Conservation (phyloP, 2,797 vertebrate genomes). For the Parotocinclus haroldoi region DNA sequence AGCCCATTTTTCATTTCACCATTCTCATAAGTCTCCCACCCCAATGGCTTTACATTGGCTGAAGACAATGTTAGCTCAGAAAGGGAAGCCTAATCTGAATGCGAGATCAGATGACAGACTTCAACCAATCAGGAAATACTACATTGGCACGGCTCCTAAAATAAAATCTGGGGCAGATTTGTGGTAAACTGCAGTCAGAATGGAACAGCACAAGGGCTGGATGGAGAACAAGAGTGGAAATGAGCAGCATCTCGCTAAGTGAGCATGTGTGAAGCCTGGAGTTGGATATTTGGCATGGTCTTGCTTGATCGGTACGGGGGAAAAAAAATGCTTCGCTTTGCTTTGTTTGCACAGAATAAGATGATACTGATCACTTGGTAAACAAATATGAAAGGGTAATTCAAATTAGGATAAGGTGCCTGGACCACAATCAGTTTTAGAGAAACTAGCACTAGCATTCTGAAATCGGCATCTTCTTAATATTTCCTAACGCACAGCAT, state of each 20-base stretch:
- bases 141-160: neutral
- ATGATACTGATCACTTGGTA: no score
- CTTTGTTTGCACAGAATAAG: no score
- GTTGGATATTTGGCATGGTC: conserved; percentile 54
- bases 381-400: no score
- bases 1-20: conserved; percentile 12
- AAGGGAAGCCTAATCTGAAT: conserved; percentile 4
- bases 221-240: conserved; percentile 26
- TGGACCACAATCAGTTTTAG: no score
- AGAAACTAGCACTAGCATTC: no score
- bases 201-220: conserved; percentile 28
- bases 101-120: neutral
- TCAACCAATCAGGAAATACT: neutral
- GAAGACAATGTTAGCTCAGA: conserved; percentile 7
- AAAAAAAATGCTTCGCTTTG: conserved; percentile 12
- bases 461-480: no score
- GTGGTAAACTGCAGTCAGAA: conserved; percentile 8
- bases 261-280: conserved; percentile 55
- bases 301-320: conserved; percentile 48
- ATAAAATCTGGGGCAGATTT: neutral
- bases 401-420: no score
- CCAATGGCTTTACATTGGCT: conserved; percentile 1
- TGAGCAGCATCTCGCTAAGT: conserved; percentile 50
- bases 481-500: no score
- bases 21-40: neutral